Conservation (phyloP, 2,888 invertebrate genomes). For the Drosophila gaucha region DNA sequence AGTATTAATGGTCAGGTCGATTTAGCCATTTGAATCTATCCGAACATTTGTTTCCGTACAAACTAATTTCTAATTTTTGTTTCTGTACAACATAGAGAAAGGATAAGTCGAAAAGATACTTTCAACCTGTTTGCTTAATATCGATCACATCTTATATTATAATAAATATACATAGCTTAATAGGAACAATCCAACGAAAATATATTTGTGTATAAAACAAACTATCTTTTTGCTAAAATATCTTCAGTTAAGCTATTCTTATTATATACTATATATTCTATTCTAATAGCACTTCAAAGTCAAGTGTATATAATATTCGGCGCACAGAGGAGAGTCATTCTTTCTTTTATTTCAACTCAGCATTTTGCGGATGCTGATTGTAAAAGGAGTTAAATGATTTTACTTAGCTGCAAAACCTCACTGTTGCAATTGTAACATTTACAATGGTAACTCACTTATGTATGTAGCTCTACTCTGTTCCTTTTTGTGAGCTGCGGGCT, state of each 20-base stretch:
- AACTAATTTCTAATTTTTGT: no score
- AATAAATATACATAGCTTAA: no score
- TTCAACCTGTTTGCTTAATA: no score
- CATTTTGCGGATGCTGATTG: slow-evolving; percentile 33
- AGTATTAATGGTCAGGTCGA: background rate
- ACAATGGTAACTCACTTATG: slow-evolving; percentile 7
- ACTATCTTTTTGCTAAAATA: no score
- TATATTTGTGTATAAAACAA: no score
- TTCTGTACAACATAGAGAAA: no score
- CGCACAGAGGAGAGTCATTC: background rate
- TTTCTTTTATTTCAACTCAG: background rate
- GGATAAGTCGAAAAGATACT: no score
- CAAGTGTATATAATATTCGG: background rate
- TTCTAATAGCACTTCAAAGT: no score
- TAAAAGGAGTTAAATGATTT: slow-evolving; percentile 22
- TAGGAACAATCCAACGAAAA: no score
- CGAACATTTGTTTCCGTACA: no score
- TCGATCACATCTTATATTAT: no score
- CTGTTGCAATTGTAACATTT: slow-evolving; percentile 33
- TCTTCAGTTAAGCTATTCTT: background rate
- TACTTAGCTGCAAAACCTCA: slow-evolving; percentile 3
- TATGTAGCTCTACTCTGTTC: background rate
- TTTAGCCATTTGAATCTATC: no score
- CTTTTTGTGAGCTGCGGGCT: background rate
- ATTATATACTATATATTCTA: background rate